Evolutionary conservation across 2,888 invertebrate genomes (phyloP).

Genomic region (Macrosiphum euphorbiae): DNA sequence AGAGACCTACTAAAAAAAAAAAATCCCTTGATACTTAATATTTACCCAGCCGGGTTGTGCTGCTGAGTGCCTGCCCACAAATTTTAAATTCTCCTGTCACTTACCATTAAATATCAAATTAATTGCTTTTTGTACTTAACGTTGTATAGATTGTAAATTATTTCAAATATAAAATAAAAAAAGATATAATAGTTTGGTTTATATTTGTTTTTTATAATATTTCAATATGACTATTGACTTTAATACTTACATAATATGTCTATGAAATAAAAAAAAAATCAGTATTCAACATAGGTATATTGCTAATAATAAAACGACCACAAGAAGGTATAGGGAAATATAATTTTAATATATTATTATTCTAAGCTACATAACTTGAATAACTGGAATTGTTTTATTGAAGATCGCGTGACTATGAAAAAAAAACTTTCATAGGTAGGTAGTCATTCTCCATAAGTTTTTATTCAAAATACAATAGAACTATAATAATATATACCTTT

Average conservation of each 20-base stretch:
- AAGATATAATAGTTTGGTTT: no score
- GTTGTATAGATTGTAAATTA: no score
- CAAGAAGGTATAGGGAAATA: background rate
- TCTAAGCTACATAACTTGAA: background rate
- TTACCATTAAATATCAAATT: no score
- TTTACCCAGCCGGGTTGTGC: no score
- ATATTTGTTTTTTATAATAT: no score
- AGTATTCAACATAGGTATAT: background rate
- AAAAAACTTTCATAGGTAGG: background rate
- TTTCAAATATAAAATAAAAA: no score
- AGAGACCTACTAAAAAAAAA: no score
- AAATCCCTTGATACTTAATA: no score
- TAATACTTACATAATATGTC: background rate
- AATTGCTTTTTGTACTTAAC: no score
- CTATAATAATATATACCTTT: slow-evolving; percentile 7
- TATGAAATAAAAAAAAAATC: background rate
- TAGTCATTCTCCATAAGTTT: background rate
- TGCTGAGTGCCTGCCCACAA: no score
- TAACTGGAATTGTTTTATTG: background rate
- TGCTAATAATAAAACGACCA: background rate
- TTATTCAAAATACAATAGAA: background rate
- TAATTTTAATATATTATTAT: background rate
- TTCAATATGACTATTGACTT: background rate
- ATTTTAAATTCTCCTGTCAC: no score
- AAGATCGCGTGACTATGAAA: slow-evolving; percentile 16